Conservation (phyloP, 1,140 invertebrate genomes). For the Drosophila bipectinata region DNA sequence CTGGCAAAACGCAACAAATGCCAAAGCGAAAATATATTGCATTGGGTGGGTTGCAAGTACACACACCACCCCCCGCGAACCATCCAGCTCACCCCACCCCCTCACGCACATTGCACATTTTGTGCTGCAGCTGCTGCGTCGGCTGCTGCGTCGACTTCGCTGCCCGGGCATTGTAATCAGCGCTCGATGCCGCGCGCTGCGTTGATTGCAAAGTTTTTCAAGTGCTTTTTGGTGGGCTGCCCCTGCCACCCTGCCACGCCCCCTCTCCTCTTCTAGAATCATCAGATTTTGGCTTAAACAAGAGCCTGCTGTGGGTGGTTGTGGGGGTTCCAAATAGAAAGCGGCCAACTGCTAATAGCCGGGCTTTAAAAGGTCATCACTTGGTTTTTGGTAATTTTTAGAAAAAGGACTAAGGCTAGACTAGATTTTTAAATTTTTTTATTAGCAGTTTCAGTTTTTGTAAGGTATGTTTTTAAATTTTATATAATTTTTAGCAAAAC, state of each 20-base stretch:
- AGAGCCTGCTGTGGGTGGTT: neutral
- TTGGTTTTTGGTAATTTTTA: neutral
- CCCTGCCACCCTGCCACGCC: neutral
- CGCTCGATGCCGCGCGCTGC: slow-evolving; percentile 48
- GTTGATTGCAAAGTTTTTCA: slow-evolving; percentile 81
- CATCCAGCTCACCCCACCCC: slow-evolving; percentile 1
- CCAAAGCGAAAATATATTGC: slow-evolving; percentile 73
- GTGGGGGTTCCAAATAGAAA: neutral
- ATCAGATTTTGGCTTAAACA: neutral
- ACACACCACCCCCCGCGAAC: no score
- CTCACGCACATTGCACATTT: slow-evolving; percentile 77
- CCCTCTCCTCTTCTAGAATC: neutral
- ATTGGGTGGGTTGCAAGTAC: slow-evolving; percentile 28
- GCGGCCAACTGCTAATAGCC: neutral
- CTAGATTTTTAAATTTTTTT: no score
- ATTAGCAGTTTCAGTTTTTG: no score
- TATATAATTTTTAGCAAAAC: no score
- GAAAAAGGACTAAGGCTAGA: no score
- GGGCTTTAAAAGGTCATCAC: neutral
- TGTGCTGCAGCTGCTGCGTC: slow-evolving; percentile 11
- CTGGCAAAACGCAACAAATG: slow-evolving; percentile 72
- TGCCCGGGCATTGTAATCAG: slow-evolving; percentile 72
- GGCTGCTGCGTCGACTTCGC: slow-evolving; percentile 8
- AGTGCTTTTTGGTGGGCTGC: slow-evolving; percentile 51
- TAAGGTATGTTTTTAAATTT: no score